Evolutionary conservation across 1,140 invertebrate genomes (phyloP), one percentile per base, ranked within the genome.

Genomic region (Drosophila watanabei): DNA sequence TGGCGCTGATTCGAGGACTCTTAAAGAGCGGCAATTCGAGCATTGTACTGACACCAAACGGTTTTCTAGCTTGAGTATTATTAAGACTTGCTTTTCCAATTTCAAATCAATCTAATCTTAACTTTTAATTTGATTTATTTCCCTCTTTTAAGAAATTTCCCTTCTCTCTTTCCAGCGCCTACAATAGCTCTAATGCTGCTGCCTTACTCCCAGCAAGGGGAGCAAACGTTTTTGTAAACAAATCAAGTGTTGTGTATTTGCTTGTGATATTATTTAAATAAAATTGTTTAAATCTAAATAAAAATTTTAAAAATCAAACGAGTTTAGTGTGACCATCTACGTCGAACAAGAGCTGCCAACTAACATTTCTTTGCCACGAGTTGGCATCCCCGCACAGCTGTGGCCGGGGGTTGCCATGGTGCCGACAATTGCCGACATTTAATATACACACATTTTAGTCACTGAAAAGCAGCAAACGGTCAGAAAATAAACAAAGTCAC

Each of bases 11-110:
- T 78, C 94, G 94, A 64, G 94, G 95, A 14, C 93, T 96, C 37
- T 94, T 95, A 9, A 95, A 94, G n/a, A 95, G 95, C 70, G 95
- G 94, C 35, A 95, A 95, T 70, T 95, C 94, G 10, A 94, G 94
- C 72, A 89, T 95, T 63, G 93, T 95, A 66, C 91, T 95, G 62
- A 94, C 94, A 56, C 94, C 94, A 16, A 93, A 94, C 39, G 94
- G 93, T 71, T 94, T 94, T 85, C 93, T 94, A 73, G 94, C 88
- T 82, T 93, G 72, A 92, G 63, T 82, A 69, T 60, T 76, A 54
- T 48, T 61, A 71, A 73, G 61, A 69, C 37, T 41, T 61, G 62
- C 11, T 59, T 52, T 79, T 75, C 48, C 45, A 52, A 60, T 39
- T 18, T 5, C n/a, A 39, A 14, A 24, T 24, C 24, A 24, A 24